Percentiles rank a stretch among this genome's conserved stretches.
phyloP scores from a whole-genome alignment of 2,797 vertebrate species.

The Aythya fuligula region DNA sequence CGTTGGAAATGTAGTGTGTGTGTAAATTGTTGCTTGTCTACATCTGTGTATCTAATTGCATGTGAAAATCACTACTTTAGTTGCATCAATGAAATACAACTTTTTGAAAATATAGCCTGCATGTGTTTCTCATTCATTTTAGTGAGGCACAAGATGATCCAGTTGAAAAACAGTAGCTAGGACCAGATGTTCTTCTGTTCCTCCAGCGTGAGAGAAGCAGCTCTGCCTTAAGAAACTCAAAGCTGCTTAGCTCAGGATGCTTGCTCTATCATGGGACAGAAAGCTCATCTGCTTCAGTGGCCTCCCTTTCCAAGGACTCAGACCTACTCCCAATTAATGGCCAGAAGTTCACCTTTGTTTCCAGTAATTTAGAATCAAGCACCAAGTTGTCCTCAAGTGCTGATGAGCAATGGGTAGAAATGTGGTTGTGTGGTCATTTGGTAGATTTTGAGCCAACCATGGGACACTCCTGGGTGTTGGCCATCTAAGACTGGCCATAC shows the following conservation, averaged over 20 bases:
- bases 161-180: conserved; percentile 77
- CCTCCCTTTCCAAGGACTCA: background rate
- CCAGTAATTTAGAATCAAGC: background rate
- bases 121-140: conserved; percentile 68
- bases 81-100: conserved; percentile 65
- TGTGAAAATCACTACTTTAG: conserved; percentile 72
- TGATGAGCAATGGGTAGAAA: background rate
- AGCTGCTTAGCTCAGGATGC: conserved; percentile 6
- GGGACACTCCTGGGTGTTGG: background rate
- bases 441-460: background rate
- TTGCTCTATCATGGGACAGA: conserved; percentile 20
- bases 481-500: background rate
- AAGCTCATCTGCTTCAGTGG: background rate
- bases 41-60: conserved; percentile 72
- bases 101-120: conserved; percentile 48
- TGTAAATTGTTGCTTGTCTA: conserved; percentile 69
- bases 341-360: background rate
- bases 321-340: background rate
- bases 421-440: background rate
- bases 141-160: conserved; percentile 68
- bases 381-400: background rate
- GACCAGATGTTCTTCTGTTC: conserved; percentile 72
- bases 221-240: conserved; percentile 37
- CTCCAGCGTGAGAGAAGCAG: conserved; percentile 66
- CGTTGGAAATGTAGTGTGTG: conserved; percentile 36